These are phyloP conservation scores for Coreius guichenoti DNA, from an alignment of 2,797 vertebrate species.

Conservation along the genomic window DNA sequence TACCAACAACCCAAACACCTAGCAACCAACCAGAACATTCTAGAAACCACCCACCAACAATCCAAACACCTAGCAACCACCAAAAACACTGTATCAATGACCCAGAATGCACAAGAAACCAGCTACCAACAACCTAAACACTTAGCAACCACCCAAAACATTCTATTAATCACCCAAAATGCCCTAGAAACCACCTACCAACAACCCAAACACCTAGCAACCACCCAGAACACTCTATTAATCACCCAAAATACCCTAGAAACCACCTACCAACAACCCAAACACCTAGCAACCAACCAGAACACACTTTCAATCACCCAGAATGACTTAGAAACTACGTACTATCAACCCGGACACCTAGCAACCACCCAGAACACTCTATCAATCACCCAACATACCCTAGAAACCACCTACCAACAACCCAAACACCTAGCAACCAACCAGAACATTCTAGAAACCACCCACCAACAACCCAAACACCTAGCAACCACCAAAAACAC, in stretches of 20 bases:
- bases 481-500: background rate
- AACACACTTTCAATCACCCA: background rate
- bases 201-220: background rate
- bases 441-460: background rate
- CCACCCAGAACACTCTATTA: background rate
- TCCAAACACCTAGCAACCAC: background rate
- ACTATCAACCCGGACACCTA: background rate
- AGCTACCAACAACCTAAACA: background rate
- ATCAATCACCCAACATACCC: background rate
- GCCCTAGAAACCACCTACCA: background rate
- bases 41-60: background rate
- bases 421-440: background rate
- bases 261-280: background rate
- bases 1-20: background rate
- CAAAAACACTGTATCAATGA: background rate
- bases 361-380: rapidly evolving
- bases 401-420: background rate
- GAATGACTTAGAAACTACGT: no score
- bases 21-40: background rate
- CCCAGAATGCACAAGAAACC: background rate
- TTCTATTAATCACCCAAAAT: background rate
- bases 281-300: background rate
- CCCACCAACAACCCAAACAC: background rate
- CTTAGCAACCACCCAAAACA: no score
- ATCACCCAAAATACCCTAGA: background rate